These are phyloP conservation scores for Xylota sylvarum DNA, from an alignment of 2,888 invertebrate genomes.

Conservation along the genomic window DNA sequence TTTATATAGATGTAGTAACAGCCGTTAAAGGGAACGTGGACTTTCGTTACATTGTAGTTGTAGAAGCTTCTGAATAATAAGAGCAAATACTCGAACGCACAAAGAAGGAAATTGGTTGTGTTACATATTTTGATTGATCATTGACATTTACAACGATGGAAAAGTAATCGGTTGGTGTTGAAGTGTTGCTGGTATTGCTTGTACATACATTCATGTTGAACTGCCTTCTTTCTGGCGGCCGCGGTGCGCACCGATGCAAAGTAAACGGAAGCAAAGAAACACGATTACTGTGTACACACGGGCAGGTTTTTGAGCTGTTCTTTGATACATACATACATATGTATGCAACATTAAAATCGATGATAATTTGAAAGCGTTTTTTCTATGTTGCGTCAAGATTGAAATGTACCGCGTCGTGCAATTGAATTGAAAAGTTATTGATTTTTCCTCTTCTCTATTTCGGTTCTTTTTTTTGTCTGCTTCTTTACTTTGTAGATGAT, in stretches of 20 bases:
- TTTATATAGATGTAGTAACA: conserved; percentile 40
- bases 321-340: conserved; percentile 67
- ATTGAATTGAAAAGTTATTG: conserved; percentile 62
- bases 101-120: conserved; percentile 76
- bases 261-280: conserved; percentile 69
- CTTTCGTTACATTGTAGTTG: conserved; percentile 39
- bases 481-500: conserved; percentile 43
- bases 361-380: conserved; percentile 64
- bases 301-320: conserved; percentile 68
- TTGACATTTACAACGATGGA: conserved; percentile 82
- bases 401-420: conserved; percentile 63
- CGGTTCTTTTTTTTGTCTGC: conserved; percentile 13
- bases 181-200: conserved; percentile 70
- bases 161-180: conserved; percentile 74
- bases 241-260: conserved; percentile 13
- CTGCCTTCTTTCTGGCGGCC: conserved; percentile 32
- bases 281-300: conserved; percentile 66
- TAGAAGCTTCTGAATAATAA: conserved; percentile 61
- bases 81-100: conserved; percentile 67
- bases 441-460: conserved; percentile 42
- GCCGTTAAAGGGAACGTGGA: conserved; percentile 57
- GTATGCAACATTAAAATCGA: conserved; percentile 72
- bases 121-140: conserved; percentile 82
- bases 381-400: conserved; percentile 39
- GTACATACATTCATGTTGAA: conserved; percentile 51